A percentile compares a stretch with the other conserved stretches of the same genome.
Conservation (phyloP, 2,113 vertebrate genomes). For the Notothenia coriiceps region DNA sequence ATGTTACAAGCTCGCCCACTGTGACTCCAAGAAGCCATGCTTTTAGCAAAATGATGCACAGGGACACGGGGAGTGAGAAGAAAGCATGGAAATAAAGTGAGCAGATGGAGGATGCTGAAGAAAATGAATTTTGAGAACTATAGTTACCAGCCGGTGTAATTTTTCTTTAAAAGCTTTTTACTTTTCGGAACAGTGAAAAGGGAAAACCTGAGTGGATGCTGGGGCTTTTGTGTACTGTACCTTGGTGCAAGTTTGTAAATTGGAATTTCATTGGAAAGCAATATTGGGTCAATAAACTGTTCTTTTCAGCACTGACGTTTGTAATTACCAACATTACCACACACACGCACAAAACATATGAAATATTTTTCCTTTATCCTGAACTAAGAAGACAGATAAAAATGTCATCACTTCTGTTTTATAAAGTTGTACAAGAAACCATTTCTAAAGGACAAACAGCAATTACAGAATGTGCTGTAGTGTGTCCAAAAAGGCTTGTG, state of each 20-base stretch:
- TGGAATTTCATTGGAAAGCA: neutral
- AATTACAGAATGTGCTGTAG: constrained; percentile 41
- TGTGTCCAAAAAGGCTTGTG: constrained; percentile 48
- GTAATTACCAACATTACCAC: no score
- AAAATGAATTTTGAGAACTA: constrained; percentile 63
- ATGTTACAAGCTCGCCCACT: constrained; percentile 36
- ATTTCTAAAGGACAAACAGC: constrained; percentile 31
- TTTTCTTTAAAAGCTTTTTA: constrained; percentile 48
- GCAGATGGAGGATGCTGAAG: constrained; percentile 15
- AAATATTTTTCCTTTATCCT: neutral
- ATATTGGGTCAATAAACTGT: neutral
- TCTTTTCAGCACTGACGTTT: neutral
- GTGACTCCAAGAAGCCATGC: constrained; percentile 38
- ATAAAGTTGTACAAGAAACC: neutral
- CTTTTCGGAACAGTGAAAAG: constrained; percentile 12
- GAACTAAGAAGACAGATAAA: neutral
- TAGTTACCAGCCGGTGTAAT: constrained; percentile 39
- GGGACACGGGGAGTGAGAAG: constrained; percentile 24
- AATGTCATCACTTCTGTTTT: constrained; percentile 17
- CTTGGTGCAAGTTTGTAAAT: constrained; percentile 8
- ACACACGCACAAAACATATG: neutral
- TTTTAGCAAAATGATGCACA: constrained; percentile 54
- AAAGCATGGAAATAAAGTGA: constrained; percentile 36
- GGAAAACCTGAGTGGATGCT: neutral
- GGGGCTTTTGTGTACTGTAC: neutral